Evolutionary conservation across 2,888 invertebrate genomes (phyloP).

Genomic region (Noctua comes): DNA sequence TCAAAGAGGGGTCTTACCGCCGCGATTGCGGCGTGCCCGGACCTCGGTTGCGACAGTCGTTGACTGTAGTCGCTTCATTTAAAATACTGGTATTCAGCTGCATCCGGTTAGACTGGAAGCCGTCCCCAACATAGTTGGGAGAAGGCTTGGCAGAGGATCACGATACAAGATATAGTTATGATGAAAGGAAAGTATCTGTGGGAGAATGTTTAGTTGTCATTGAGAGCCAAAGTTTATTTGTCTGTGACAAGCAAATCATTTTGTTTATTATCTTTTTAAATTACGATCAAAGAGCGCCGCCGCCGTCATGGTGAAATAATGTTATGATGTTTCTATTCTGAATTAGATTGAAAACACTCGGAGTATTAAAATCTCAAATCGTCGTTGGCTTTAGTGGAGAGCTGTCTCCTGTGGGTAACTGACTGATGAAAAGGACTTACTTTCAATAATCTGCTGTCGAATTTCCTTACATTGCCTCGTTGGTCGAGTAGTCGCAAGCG

Average conservation of each 20-base stretch:
- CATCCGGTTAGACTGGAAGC: not conserved
- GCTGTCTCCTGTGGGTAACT: not conserved
- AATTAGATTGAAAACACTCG: slow-evolving; percentile 14
- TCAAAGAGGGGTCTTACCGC: too few relatives aligned
- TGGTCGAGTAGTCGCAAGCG: too few relatives aligned
- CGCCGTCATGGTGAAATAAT: not conserved
- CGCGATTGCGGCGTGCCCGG: too few relatives aligned
- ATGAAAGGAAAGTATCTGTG: not conserved
- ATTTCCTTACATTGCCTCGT: not conserved
- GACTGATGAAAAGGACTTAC: not conserved
- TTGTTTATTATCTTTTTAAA: slow-evolving; percentile 34
- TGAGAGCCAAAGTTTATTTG: slow-evolving; percentile 3
- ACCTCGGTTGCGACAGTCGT: too few relatives aligned
- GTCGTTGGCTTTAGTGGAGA: not conserved
- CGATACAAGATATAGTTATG: not conserved
- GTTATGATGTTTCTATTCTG: slow-evolving; percentile 22
- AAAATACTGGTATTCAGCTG: not conserved
- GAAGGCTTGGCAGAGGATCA: too few relatives aligned
- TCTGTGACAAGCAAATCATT: not conserved
- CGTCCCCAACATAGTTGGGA: not conserved
- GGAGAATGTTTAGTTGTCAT: not conserved
- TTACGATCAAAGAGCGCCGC: slow-evolving; percentile 42
- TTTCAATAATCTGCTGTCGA: not conserved
- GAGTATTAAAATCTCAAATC: not conserved
- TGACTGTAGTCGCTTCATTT: too few relatives aligned